Base-by-base conservation (phyloP, 2,113 vertebrate genomes). In the Malurus elegans region DNA sequence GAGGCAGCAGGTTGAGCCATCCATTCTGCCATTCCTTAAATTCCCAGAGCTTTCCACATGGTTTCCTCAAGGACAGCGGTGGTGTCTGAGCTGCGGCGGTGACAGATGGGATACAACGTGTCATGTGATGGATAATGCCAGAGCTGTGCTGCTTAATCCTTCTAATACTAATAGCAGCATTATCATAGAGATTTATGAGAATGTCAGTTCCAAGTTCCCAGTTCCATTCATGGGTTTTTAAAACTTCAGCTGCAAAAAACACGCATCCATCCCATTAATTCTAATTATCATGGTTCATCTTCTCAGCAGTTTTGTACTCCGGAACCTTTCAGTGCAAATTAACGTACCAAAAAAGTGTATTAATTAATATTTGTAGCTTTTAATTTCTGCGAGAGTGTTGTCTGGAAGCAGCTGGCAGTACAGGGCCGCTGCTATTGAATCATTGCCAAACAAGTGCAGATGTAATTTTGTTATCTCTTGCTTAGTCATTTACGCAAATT, bases 391-490 rank as follows among this genome's bases (percentile, higher is more conserved):
- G 98, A 97, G 98, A 98, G 98, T 98, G 98, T 98, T 97, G 98
- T 98, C 98, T 99, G 97, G 98, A 98, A 99, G 98, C 99, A 99
- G 98, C 98, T 99, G 99, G 98, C 98, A 98, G 98, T 98, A 97
- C 98, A 97, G 98, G 98, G 98, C 98, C 97, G 96, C 96, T 97
- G 96, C 98, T 98, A 98, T 98, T 99, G 98, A 99, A 99, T 98
- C 98, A 95, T 98, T 98, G 99, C 99, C 99, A 99, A 98, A 98
- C 97, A 99, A 98, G 98, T 98, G 98, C 99, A 99, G 99, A 99
- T 99, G 99, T 99, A 99, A 99, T 99, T 99, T 99, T 99, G 99
- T 99, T 99, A 99, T 99, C 99, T 99, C 98, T 99, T 98, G 98
- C 98, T 99, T 99, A 99, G 98, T 98, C 98, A 98, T 99, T 99